These are phyloP conservation scores for Craniophora ligustri DNA, from an alignment of 2,888 invertebrate species.

Conservation along the genomic window DNA sequence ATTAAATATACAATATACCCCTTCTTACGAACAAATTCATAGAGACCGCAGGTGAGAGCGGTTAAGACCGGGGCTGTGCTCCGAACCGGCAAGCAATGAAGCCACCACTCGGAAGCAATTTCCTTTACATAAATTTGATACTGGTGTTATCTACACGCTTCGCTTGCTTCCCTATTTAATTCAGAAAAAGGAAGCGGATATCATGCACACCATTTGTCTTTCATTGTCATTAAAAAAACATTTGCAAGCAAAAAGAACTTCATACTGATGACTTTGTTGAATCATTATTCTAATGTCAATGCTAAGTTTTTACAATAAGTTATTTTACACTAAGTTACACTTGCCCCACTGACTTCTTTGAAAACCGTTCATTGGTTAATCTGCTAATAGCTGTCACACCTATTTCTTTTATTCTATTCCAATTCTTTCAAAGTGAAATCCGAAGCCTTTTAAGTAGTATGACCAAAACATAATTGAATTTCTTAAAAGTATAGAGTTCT, in stretches of 20 bases:
- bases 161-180: constrained; percentile 61
- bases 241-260: constrained; percentile 1
- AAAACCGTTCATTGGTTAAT: not conserved
- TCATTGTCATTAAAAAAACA: constrained; percentile 27
- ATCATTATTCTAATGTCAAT: not conserved
- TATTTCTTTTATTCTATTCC: not conserved
- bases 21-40: constrained; percentile 34
- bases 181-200: constrained; percentile 59
- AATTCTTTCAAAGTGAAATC: constrained; percentile 15
- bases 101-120: constrained; percentile 59
- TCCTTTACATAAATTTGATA: constrained; percentile 58
- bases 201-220: constrained; percentile 46
- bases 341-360: not conserved
- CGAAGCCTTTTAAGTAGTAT: not conserved
- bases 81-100: constrained; percentile 50
- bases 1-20: constrained; percentile 31
- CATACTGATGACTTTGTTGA: not conserved
- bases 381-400: not conserved
- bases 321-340: no score
- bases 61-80: constrained; percentile 42
- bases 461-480: constrained; percentile 37
- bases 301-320: not conserved
- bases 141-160: constrained; percentile 56
- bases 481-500: constrained; percentile 59
- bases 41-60: constrained; percentile 58